A percentile compares a stretch with the other conserved stretches of the same genome.
These are phyloP conservation scores for Diploptera punctata DNA, from an alignment of 2,888 invertebrate species.

Conservation along the genomic window DNA sequence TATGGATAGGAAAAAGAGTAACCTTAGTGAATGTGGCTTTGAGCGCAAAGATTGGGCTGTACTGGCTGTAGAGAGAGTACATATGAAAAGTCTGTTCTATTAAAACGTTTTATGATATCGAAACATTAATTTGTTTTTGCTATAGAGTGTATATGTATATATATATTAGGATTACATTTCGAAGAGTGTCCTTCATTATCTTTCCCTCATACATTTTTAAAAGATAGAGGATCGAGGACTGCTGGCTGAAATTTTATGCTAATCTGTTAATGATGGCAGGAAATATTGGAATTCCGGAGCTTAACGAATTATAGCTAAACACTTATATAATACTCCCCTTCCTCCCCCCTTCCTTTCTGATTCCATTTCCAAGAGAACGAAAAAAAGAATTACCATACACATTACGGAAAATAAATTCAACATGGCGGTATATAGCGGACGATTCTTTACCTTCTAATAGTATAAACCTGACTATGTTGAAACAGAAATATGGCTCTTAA, in stretches of 20 bases:
- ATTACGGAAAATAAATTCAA: conserved; percentile 1
- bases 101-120: too few species aligned
- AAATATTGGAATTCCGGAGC: background rate
- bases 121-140: too few species aligned
- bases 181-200: too few species aligned
- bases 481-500: background rate
- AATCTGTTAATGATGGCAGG: conserved; percentile 5
- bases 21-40: too few species aligned
- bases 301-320: background rate
- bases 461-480: too few species aligned
- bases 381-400: background rate
- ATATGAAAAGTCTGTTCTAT: too few species aligned
- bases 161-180: too few species aligned
- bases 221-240: background rate
- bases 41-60: too few species aligned
- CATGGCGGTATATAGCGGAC: background rate
- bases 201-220: background rate
- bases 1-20: too few species aligned
- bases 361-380: background rate
- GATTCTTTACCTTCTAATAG: background rate
- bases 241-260: background rate
- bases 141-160: too few species aligned
- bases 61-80: too few species aligned
- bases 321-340: background rate
- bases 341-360: background rate